Conservation (phyloP, 1,140 invertebrate genomes). For the Anadara kagoshimensis region DNA sequence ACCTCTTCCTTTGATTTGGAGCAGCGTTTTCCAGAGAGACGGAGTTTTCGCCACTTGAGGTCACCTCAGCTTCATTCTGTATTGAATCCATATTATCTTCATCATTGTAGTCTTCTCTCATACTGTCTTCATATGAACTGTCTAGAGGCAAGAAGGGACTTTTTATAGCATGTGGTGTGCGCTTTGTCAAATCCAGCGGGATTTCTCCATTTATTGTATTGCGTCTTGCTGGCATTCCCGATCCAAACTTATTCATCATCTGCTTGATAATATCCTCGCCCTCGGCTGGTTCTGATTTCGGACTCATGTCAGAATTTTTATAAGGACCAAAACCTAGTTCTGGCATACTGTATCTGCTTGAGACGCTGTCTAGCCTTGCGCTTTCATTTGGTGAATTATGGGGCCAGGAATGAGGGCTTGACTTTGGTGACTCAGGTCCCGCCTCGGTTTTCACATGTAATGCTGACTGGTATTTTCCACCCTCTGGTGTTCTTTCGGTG, state of each 20-base stretch:
- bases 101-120: background rate
- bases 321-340: constrained; percentile 28
- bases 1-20: constrained; percentile 76
- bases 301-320: constrained; percentile 23
- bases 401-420: constrained; percentile 46
- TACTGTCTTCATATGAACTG: constrained; percentile 19
- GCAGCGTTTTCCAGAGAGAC: constrained; percentile 37
- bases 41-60: constrained; percentile 51
- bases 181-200: constrained; percentile 63
- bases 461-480: constrained; percentile 3
- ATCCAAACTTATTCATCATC: constrained; percentile 49
- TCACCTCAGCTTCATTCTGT: constrained; percentile 22
- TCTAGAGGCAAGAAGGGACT: constrained; percentile 37
- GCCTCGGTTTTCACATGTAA: constrained; percentile 46
- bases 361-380: constrained; percentile 5
- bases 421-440: constrained; percentile 11
- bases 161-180: constrained; percentile 22
- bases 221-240: constrained; percentile 18
- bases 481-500: constrained; percentile 23
- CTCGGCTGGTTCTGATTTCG: constrained; percentile 20
- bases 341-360: constrained; percentile 33
- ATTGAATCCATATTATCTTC: constrained; percentile 12
- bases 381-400: constrained; percentile 20
- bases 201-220: constrained; percentile 38
- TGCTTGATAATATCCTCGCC: constrained; percentile 44